Evolutionary conservation across 2,797 vertebrate species (phyloP).

Genomic region (Epinephelus malabaricus): DNA sequence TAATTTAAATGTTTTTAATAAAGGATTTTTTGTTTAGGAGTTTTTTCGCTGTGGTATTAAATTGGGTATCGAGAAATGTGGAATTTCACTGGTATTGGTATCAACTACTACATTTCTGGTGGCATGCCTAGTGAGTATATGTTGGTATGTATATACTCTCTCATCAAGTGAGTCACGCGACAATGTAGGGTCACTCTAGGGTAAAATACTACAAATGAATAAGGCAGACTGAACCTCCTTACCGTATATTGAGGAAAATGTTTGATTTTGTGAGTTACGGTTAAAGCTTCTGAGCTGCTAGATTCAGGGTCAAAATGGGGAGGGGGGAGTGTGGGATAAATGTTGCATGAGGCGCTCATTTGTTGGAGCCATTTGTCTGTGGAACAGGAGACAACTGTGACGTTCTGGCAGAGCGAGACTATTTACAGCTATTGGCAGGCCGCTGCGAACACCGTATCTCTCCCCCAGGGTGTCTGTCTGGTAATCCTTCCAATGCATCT

Average conservation of each 20-base stretch:
- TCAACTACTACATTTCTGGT: too few species aligned
- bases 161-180: background rate
- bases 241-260: background rate
- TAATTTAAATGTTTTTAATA: too few species aligned
- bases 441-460: slow-evolving; percentile 58
- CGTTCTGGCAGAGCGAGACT: slow-evolving; percentile 74
- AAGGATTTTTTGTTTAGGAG: too few species aligned
- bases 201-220: slow-evolving; percentile 4
- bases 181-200: background rate
- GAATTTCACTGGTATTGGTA: too few species aligned
- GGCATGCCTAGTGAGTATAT: too few species aligned
- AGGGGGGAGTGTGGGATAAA: slow-evolving; percentile 34
- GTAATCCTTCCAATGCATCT: slow-evolving; percentile 76
- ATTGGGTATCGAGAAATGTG: too few species aligned
- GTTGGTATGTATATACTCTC: too few species aligned
- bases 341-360: slow-evolving; percentile 67
- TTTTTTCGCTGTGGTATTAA: too few species aligned
- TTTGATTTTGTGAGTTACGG: slow-evolving; percentile 27
- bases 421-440: slow-evolving; percentile 79
- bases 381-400: slow-evolving; percentile 75
- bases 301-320: slow-evolving; percentile 24
- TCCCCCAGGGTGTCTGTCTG: slow-evolving; percentile 57
- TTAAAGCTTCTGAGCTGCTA: slow-evolving; percentile 30
- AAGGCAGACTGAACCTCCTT: background rate
- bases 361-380: slow-evolving; percentile 74